phyloP scores from a whole-genome alignment of 2,113 vertebrate species.

The Megaleporinus macrocephalus region DNA sequence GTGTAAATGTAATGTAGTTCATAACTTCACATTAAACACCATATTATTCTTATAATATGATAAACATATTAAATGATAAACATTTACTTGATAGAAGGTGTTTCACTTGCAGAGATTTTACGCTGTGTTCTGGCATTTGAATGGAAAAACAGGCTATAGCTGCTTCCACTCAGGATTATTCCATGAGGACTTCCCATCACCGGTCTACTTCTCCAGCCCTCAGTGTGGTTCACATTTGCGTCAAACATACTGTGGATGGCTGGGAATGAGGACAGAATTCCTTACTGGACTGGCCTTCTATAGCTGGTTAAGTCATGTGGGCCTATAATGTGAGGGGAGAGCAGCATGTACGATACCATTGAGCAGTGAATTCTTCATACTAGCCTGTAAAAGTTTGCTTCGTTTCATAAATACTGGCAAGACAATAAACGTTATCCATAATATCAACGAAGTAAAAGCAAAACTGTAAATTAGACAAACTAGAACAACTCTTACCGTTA shows the following conservation, averaged over 20 bases:
- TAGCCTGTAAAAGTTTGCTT: neutral
- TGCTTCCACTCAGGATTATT: no score
- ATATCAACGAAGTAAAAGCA: conserved; percentile 61
- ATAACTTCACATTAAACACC: no score
- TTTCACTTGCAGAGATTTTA: no score
- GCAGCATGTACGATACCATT: conserved; percentile 23
- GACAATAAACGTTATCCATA: conserved; percentile 65
- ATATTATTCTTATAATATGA: no score
- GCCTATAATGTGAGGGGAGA: neutral
- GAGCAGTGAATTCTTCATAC: conserved; percentile 6
- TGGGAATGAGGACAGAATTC: neutral
- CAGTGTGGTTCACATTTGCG: neutral
- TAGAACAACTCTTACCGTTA: conserved; percentile 65
- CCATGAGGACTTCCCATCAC: neutral
- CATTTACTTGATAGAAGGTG: no score
- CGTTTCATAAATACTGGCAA: conserved; percentile 44
- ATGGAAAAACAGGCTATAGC: neutral
- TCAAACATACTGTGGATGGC: neutral
- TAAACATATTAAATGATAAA: no score
- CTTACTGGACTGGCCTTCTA: neutral
- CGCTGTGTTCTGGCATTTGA: no score
- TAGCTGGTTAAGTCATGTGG: neutral
- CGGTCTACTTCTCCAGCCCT: neutral
- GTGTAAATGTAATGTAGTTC: no score
- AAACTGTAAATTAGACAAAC: conserved; percentile 58